Base-by-base conservation (phyloP, 2,113 vertebrate genomes). In the Stegostoma tigrinum region DNA sequence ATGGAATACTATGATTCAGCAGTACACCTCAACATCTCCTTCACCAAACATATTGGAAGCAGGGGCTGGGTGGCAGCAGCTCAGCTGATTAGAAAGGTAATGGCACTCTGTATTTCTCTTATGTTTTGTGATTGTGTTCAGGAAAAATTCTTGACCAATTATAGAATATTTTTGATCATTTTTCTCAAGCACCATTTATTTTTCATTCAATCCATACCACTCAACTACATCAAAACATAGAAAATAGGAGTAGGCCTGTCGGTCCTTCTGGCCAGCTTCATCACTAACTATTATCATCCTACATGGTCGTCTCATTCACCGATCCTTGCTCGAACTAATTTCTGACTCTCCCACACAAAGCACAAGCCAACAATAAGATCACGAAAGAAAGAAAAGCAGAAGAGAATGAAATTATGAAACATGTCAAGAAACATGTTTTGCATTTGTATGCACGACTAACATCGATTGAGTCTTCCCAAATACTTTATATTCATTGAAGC, bases 1-100 rank as follows among this genome's bases (percentile, higher is more conserved):
- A 97, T 98, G 97, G 97, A 97, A 95, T 98, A 97, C 97, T 98
- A 98, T 96, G 97, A 98, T 96, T 98, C 98, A 95, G 97, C 98
- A 96, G 96, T 96, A 66, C 97, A 97, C 96, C 97, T 98, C 96
- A 97, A 98, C 96, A 97, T 98, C 96, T 98, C 98, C 96, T 97
- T 97, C 96, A 98, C 97, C 97, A 96, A 95, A 87, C 93, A 96
- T 64, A 97, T 98, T 97, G 98, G 97, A 95, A 96, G 96, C 96
- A 97, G 96, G 21, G 97, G 97, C 95, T 98, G 98, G 98, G 97
- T 96, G 96, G 97, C 98, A 95, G 97, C 98, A 23, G 97, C 97
- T 96, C 97, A 97, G 96, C 97, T 98, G 96, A 97, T 98, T 96
- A 97, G 97, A 96, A 97, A 98, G 98, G 98, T 98, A 96, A 96